Base-by-base conservation (phyloP, 2,888 invertebrate species). In the Opisthograptis luteolata region DNA sequence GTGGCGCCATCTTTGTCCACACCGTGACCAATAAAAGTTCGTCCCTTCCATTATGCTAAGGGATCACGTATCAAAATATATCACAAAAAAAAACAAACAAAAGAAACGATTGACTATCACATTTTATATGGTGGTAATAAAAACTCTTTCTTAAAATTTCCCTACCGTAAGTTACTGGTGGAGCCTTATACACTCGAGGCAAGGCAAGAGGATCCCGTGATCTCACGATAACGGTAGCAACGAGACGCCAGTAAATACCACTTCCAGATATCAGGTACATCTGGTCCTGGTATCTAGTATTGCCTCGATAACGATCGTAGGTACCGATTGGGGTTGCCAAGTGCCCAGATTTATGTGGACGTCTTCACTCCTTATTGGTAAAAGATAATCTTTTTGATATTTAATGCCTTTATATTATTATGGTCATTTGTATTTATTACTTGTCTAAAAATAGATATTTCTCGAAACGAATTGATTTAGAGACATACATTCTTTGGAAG, bases 221-320 rank as follows among this genome's bases (percentile, higher is more conserved):
- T 71, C 55, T 61, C 27, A 52, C 57, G 79, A 81, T 82, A 80
- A 70, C 69, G 69, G 70, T 65, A 72, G 74, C 77, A 73, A 59
- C 70, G 60, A 76, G 77, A 75, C 64, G 62, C 60, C 64, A 64
- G 69, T 70, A 75, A 74, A 65, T 68, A 63, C 61, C 53, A 57
- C 73, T 72, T 69, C 35, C 39, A 35, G 30, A 44, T 44, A 44
- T 72, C 60, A 67, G 60, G 70, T 73, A 73, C 67, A 44, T 56
- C 27, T 12, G 37, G 30, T 43, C 53, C 40, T 24, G 35, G 54
- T 54, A 51, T 56, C 46, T 52, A 20, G 62, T 62, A 73, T 73
- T 68, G 64, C 59, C 51, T 40, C 47, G 81, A 84, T 84, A 78
- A 76, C 68, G 58, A 76, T 76, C 73, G 69, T 58, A 62, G 64